Percentiles rank a stretch among this genome's conserved stretches.
Evolutionary conservation across 2,113 vertebrate genomes (phyloP).

Genomic region (Gavia stellata): DNA sequence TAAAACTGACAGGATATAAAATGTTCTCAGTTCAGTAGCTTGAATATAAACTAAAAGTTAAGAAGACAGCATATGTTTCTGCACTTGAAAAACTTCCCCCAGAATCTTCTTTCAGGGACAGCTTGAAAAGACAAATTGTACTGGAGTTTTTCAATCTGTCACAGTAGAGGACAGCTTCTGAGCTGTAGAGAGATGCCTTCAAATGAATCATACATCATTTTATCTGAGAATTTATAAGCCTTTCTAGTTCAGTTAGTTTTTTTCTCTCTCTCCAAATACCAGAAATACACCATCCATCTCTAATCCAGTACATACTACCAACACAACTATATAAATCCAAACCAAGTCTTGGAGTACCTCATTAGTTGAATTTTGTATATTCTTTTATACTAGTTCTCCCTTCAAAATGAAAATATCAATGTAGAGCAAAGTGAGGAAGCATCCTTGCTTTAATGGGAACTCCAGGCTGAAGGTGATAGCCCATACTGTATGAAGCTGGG

Average conservation of each 20-base stretch:
- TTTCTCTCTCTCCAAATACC: neutral
- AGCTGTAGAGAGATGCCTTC: constrained; percentile 25
- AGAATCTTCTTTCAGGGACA: constrained; percentile 48
- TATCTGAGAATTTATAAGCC: constrained; percentile 31
- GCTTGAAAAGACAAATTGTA: constrained; percentile 58
- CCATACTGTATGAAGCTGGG: neutral
- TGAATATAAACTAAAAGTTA: constrained; percentile 8
- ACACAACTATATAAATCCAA: neutral
- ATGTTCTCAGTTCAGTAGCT: constrained; percentile 6
- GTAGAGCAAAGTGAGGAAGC: neutral
- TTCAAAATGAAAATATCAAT: neutral
- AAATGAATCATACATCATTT: constrained; percentile 49
- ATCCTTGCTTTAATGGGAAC: neutral
- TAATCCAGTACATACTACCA: neutral
- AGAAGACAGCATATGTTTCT: constrained; percentile 4
- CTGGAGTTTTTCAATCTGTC: constrained; percentile 56
- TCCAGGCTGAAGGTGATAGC: neutral
- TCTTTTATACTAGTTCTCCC: neutral
- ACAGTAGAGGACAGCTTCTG: constrained; percentile 32
- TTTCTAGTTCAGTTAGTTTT: neutral
- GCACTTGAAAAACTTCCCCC: constrained; percentile 37
- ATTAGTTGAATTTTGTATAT: neutral
- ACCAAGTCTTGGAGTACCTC: neutral
- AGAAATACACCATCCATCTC: neutral
- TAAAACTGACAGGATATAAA: constrained; percentile 11